These are phyloP conservation scores for Botia almorhae DNA, from an alignment of 2,797 vertebrate species.

Conservation along the genomic window DNA sequence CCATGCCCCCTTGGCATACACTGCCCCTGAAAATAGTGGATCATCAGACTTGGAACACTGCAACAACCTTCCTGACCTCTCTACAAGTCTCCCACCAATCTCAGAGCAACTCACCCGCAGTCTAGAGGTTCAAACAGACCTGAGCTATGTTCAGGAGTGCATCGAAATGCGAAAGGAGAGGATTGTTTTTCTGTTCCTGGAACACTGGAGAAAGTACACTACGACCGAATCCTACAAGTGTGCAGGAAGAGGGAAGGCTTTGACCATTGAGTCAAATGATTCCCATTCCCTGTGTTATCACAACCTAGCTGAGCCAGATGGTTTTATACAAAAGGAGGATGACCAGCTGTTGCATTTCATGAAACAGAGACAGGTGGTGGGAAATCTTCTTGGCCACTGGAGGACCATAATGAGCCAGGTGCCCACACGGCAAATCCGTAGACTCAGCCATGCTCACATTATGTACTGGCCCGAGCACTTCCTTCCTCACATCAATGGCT, in stretches of 20 bases:
- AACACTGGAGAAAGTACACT: slow-evolving; percentile 93
- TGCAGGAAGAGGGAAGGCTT: slow-evolving; percentile 62
- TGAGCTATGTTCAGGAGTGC: slow-evolving; percentile 82
- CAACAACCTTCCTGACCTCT: slow-evolving; percentile 67
- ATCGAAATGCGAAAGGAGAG: slow-evolving; percentile 90
- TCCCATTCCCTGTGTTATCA: slow-evolving; percentile 60
- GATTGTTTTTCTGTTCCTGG: slow-evolving; percentile 89
- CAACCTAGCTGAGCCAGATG: slow-evolving; percentile 59
- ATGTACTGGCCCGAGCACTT: slow-evolving; percentile 97
- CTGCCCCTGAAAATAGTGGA: slow-evolving; percentile 62
- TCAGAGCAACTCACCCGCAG: slow-evolving; percentile 76
- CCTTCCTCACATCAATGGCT: slow-evolving; percentile 85
- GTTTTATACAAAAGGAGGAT: slow-evolving; percentile 77
- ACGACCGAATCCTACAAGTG: slow-evolving; percentile 78
- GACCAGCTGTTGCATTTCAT: slow-evolving; percentile 83
- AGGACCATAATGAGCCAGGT: slow-evolving; percentile 87
- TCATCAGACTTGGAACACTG: slow-evolving; percentile 66
- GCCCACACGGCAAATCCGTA: slow-evolving; percentile 82
- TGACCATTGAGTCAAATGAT: slow-evolving; percentile 67
- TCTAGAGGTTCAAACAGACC: slow-evolving; percentile 81
- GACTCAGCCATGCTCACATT: slow-evolving; percentile 82
- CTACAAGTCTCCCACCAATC: slow-evolving; percentile 72
- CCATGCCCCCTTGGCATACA: slow-evolving; percentile 67
- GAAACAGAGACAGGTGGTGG: slow-evolving; percentile 86
- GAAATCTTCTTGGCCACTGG: slow-evolving; percentile 90